These are phyloP conservation scores for Oreochromis grahami DNA, from an alignment of 2,797 vertebrate species.

Conservation along the genomic window DNA sequence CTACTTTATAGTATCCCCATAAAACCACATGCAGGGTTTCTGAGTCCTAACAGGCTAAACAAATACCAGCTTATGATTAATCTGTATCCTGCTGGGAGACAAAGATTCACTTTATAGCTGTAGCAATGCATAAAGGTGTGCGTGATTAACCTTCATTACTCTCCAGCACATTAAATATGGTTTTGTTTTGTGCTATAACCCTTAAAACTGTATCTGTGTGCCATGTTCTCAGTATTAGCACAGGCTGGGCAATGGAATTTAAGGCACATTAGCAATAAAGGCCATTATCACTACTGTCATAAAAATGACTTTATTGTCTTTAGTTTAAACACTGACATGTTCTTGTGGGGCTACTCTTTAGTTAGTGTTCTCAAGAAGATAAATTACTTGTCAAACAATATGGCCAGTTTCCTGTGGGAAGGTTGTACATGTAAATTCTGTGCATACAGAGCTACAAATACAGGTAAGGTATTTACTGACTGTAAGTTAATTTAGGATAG, in stretches of 20 bases:
- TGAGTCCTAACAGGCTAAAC: background rate
- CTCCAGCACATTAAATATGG: background rate
- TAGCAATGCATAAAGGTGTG: background rate
- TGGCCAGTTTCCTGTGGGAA: background rate
- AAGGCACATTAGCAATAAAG: background rate
- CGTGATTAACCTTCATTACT: background rate
- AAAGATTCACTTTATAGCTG: background rate
- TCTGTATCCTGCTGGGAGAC: background rate
- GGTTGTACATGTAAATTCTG: background rate
- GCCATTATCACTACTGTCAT: background rate
- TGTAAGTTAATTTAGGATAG: background rate
- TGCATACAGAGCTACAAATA: background rate
- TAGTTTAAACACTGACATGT: background rate
- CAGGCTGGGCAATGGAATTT: background rate
- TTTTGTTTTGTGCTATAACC: background rate
- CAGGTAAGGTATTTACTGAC: accelerated
- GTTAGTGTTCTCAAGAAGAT: background rate
- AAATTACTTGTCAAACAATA: background rate
- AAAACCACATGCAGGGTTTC: background rate
- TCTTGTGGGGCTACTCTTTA: background rate
- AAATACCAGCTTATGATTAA: background rate
- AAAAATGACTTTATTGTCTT: background rate
- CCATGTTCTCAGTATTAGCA: background rate
- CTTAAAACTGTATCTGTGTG: background rate
- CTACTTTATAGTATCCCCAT: background rate